Evolutionary conservation across 2,113 vertebrate species (phyloP).

Genomic region (Zosterops hypoxanthus): DNA sequence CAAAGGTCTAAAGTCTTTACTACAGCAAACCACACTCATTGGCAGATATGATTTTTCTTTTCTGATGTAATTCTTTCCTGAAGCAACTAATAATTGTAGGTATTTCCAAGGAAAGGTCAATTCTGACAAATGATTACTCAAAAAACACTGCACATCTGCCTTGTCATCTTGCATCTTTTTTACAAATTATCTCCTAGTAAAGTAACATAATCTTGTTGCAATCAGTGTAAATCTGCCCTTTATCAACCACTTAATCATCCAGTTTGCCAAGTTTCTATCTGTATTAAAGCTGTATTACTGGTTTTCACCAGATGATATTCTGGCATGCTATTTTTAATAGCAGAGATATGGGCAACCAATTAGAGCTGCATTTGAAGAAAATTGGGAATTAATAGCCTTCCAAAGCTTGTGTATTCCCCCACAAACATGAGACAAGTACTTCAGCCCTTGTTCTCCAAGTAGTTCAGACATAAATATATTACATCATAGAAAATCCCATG

Average conservation of each 20-base stretch:
- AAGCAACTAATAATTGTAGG: constrained; percentile 58
- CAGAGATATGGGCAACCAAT: not conserved
- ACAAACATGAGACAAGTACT: not conserved
- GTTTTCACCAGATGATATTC: not conserved
- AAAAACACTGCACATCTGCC: not conserved
- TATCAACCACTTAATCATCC: not conserved
- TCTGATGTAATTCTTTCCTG: constrained; percentile 16
- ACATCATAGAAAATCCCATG: not conserved
- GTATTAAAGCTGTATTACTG: not conserved
- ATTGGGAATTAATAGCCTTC: not conserved
- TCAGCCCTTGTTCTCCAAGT: not conserved
- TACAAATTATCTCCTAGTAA: not conserved
- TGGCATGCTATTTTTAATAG: not conserved
- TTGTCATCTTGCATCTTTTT: not conserved
- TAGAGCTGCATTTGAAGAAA: not conserved
- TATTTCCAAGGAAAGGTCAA: constrained; percentile 63
- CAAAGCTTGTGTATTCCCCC: not conserved
- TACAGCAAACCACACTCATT: constrained; percentile 18
- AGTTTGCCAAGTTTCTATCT: not conserved
- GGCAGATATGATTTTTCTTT: constrained; percentile 40
- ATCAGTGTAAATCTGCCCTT: not conserved
- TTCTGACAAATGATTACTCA: constrained; percentile 59
- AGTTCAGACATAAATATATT: not conserved
- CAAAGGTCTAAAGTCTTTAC: not conserved
- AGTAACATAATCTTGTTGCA: not conserved